A percentile compares a stretch with the other conserved stretches of the same genome.
Evolutionary conservation across 1,140 invertebrate genomes (phyloP).

Genomic region (Ericerus pela): DNA sequence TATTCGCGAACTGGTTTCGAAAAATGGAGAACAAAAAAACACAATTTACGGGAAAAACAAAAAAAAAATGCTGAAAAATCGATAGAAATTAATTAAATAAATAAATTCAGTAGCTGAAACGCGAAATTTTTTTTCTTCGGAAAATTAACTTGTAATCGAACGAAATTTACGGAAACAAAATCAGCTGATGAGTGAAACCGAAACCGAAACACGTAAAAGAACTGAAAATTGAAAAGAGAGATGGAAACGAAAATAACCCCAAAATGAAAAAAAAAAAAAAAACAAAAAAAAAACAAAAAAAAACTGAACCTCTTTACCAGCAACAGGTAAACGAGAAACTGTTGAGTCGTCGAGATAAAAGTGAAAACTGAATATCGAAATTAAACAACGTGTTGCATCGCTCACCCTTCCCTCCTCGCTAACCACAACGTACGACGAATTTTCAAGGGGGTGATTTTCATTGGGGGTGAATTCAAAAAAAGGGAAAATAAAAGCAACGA

Average conservation of each 20-base stretch:
- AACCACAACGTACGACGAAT: not conserved
- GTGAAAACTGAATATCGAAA: constrained; percentile 1
- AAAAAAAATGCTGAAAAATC: too few species aligned
- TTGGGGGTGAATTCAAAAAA: constrained; percentile 3
- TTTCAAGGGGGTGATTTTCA: constrained; percentile 4
- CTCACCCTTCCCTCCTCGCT: not conserved
- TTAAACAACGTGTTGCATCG: constrained; percentile 8
- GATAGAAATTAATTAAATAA: too few species aligned
- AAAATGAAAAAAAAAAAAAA: constrained; percentile 3
- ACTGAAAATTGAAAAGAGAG: not conserved
- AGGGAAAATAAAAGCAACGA: too few species aligned
- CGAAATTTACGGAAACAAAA: not conserved
- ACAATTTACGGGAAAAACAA: too few species aligned
- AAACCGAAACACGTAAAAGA: not conserved
- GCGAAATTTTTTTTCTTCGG: too few species aligned
- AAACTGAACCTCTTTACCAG: not conserved
- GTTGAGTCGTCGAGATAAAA: not conserved
- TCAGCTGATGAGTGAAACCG: not conserved
- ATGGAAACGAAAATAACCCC: not conserved
- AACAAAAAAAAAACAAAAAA: not conserved
- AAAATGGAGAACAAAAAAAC: too few species aligned
- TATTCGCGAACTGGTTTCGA: too few species aligned
- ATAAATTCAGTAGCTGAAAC: too few species aligned
- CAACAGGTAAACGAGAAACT: constrained; percentile 8
- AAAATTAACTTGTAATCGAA: too few species aligned